These are phyloP conservation scores for Sebastes steindachneri DNA, from an alignment of 2,797 vertebrate species.

Conservation along the genomic window DNA sequence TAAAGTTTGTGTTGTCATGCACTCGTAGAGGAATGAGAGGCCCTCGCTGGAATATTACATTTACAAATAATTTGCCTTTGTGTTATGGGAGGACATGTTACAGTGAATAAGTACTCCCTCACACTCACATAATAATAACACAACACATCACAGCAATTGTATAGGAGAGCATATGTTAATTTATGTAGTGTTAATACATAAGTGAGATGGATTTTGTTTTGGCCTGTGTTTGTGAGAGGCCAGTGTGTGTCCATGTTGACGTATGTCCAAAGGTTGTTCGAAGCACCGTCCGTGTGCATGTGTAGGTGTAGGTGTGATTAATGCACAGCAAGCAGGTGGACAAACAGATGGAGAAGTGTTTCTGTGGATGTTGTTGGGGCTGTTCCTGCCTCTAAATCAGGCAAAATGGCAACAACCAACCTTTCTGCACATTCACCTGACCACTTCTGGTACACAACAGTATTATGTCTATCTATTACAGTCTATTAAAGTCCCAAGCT, in stretches of 20 bases:
- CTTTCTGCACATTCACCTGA: background rate
- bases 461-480: background rate
- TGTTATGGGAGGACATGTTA: background rate
- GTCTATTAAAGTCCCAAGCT: background rate
- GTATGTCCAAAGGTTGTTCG: slow-evolving; percentile 22
- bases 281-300: slow-evolving; percentile 8
- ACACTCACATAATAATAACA: background rate
- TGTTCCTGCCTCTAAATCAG: slow-evolving; percentile 6
- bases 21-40: background rate
- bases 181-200: no score
- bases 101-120: background rate
- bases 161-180: background rate
- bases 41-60: slow-evolving; percentile 4
- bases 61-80: background rate
- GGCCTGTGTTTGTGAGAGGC: slow-evolving; percentile 5
- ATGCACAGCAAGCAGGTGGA: slow-evolving; percentile 60
- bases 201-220: background rate
- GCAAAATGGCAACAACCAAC: background rate
- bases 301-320: slow-evolving; percentile 57
- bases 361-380: slow-evolving; percentile 21
- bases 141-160: background rate
- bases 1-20: slow-evolving; percentile 35
- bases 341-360: slow-evolving; percentile 59
- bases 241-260: slow-evolving; percentile 37
- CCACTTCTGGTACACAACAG: background rate